Base-by-base conservation (phyloP, 92 coral and sea anemone species). In the Zoanthus sansibaricus region DNA sequence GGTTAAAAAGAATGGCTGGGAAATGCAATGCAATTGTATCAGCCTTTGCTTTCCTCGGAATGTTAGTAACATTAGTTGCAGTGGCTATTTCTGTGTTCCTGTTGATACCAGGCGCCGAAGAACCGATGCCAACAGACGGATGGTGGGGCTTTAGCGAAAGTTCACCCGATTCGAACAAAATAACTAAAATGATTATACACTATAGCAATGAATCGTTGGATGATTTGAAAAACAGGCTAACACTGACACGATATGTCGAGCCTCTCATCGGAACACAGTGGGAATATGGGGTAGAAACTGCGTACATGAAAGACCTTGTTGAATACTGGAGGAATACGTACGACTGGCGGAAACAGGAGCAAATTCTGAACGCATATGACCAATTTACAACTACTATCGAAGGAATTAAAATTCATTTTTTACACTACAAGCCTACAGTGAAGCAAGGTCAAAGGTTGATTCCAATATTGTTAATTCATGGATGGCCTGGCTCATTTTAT, bases 401-500 rank as follows among this genome's bases (percentile, higher is more conserved):
- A 31, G 99, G 99, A 16, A 87, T 97, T 44, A 75, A 82, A 30
- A 84, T 97, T 14, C 99, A 97, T 84, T 97, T 90, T 58, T 59
- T 88, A 90, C 99, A 97, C 80, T 84, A 85, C 56, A 92, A 95
- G 72, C 97, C 99, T 5, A 68, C 86, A 17, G 72, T 85, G 18
- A 90, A 88, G 72, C 86, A 89, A 55, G 95, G 95, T 17, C 93
- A 89, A 78, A 89, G 56, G 62, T 58, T 89, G n/a, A 55, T 97
- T 2, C 92, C 99, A 2, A 97, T 97, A 18, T 79, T 97, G 84
- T 85, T 97, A 16, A 88, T 97, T 18, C 99, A 97, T 72, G 99
- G 99, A 31, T 97, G 99, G 99, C 99, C 99, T 14, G 99, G 99
- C 17, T 97, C 99, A 17, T 95, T 93, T 75, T 95, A 88, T 82